phyloP scores from a whole-genome alignment of 2,888 invertebrate species.

The Oscheius myriophilus region DNA sequence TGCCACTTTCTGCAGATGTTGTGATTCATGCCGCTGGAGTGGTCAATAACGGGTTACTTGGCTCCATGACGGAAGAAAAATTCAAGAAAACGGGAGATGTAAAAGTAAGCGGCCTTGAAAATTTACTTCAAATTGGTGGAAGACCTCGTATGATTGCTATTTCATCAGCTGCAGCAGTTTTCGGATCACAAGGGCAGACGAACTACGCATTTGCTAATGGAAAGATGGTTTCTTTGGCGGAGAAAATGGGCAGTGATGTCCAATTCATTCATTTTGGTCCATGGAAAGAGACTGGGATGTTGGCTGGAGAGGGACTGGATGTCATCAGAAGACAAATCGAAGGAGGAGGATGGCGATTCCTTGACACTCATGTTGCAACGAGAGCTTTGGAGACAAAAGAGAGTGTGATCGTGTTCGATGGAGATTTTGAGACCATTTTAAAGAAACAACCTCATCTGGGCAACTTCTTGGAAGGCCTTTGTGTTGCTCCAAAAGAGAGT shows the following conservation, averaged over 20 bases:
- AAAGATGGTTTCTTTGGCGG: constrained; percentile 47
- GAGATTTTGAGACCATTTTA: constrained; percentile 47
- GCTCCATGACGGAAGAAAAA: constrained; percentile 31
- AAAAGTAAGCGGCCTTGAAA: constrained; percentile 55
- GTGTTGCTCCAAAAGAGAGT: background rate
- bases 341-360: constrained; percentile 54
- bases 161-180: constrained; percentile 58
- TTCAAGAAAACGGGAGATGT: constrained; percentile 43
- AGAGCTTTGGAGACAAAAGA: constrained; percentile 30
- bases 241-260: constrained; percentile 24
- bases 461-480: constrained; percentile 38
- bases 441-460: constrained; percentile 45
- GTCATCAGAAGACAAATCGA: constrained; percentile 51
- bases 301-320: constrained; percentile 38
- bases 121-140: constrained; percentile 31
- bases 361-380: constrained; percentile 39
- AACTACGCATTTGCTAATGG: constrained; percentile 65
- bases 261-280: constrained; percentile 58
- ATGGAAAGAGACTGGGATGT: constrained; percentile 62
- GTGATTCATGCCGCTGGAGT: constrained; percentile 63
- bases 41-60: constrained; percentile 46
- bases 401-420: constrained; percentile 47
- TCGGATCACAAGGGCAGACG: constrained; percentile 63
- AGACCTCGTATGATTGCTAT: constrained; percentile 38
- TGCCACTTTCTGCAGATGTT: constrained; percentile 16